Percentiles rank a stretch among this genome's conserved stretches.
Conservation (phyloP, 2,113 vertebrate species). For the Heterocephalus glaber region DNA sequence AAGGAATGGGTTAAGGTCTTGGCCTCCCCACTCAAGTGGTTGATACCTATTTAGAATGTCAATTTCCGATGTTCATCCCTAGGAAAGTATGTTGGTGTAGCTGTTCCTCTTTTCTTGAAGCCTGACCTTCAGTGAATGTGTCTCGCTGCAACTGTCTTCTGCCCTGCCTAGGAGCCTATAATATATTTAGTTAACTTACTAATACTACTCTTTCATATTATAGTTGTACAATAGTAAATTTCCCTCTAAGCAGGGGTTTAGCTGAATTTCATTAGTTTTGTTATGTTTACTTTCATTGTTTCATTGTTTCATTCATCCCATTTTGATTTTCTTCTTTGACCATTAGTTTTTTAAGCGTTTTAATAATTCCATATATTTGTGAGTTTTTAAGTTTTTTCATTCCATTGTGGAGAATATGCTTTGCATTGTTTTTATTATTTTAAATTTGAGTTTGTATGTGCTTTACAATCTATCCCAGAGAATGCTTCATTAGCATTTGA, state of each 20-base stretch:
- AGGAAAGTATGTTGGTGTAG: no score
- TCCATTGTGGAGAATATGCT: neutral
- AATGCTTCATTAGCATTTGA: neutral
- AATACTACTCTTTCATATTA: neutral
- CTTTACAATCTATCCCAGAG: neutral
- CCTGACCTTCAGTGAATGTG: no score
- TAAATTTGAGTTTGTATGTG: neutral
- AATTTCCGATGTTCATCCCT: no score
- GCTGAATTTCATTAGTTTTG: neutral
- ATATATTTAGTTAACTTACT: no score
- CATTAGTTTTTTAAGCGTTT: neutral
- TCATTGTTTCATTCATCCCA: no score
- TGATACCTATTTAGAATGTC: no score
- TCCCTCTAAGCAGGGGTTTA: neutral
- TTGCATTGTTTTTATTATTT: neutral
- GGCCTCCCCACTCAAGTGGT: no score
- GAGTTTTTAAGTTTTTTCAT: neutral
- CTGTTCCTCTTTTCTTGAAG: no score
- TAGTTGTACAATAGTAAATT: neutral
- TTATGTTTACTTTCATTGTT: neutral
- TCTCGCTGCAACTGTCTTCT: no score
- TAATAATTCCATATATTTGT: neutral
- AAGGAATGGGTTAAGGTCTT: no score
- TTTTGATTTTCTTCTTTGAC: slow-evolving; percentile 1
- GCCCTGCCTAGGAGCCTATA: no score